phyloP scores from a whole-genome alignment of 2,888 invertebrate species.

The Meandrusa payeni region DNA sequence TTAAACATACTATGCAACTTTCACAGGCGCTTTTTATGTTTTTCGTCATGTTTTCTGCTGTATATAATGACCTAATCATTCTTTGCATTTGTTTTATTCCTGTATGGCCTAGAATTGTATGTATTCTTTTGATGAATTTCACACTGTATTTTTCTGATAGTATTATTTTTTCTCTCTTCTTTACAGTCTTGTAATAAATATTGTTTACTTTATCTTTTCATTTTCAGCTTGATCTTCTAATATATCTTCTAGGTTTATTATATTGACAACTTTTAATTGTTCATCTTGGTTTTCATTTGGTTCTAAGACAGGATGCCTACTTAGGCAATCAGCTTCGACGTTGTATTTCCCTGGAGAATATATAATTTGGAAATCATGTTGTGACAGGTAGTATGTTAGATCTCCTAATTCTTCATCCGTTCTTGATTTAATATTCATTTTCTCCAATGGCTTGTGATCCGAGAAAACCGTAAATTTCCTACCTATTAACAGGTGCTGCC shows the following conservation, averaged over 20 bases:
- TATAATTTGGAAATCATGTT: slow-evolving; percentile 34
- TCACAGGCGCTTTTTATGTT: slow-evolving; percentile 24
- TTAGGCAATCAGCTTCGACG: slow-evolving; percentile 31
- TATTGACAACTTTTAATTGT: slow-evolving; percentile 30
- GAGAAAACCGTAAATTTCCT: slow-evolving; percentile 29
- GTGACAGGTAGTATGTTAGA: slow-evolving; percentile 35
- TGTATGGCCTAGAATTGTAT: slow-evolving; percentile 22
- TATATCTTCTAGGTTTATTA: slow-evolving; percentile 32
- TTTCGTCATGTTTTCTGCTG: slow-evolving; percentile 21
- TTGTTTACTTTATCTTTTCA: slow-evolving; percentile 26
- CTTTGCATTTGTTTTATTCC: slow-evolving; percentile 24
- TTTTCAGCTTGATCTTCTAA: slow-evolving; percentile 28
- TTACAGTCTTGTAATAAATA: slow-evolving; percentile 26
- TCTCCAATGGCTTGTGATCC: slow-evolving; percentile 31
- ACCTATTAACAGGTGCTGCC: slow-evolving; percentile 31
- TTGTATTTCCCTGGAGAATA: slow-evolving; percentile 29
- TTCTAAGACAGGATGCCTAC: slow-evolving; percentile 33
- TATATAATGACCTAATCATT: slow-evolving; percentile 19
- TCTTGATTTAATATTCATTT: slow-evolving; percentile 28
- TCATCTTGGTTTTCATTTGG: slow-evolving; percentile 28
- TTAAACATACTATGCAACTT: slow-evolving; percentile 13
- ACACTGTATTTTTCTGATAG: slow-evolving; percentile 27
- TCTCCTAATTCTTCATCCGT: slow-evolving; percentile 29
- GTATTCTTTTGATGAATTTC: slow-evolving; percentile 23
- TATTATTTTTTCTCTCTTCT: slow-evolving; percentile 26